These are phyloP conservation scores for Mobula hypostoma DNA, from an alignment of 2,113 vertebrate genomes.

Conservation along the genomic window DNA sequence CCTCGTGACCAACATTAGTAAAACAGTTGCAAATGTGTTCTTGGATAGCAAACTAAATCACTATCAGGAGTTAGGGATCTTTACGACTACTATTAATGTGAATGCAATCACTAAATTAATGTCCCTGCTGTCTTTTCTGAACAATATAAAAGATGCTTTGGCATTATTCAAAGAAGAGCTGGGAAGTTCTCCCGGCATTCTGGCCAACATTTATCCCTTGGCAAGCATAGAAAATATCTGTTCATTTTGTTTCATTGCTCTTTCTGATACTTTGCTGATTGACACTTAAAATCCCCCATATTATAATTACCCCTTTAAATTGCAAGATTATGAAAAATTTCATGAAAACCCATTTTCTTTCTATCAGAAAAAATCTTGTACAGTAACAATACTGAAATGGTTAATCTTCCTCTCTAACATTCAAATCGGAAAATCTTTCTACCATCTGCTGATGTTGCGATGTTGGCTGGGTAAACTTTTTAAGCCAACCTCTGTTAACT, in stretches of 20 bases:
- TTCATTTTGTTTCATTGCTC: not conserved
- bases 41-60: not conserved
- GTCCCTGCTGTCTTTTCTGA: not conserved
- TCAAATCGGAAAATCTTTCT: not conserved
- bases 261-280: conserved; percentile 5
- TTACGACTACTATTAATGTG: not conserved
- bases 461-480: not conserved
- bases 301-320: not conserved
- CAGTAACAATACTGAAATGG: not conserved
- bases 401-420: not conserved
- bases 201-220: not conserved
- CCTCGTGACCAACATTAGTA: not conserved
- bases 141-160: not conserved
- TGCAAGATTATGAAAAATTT: not conserved
- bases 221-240: not conserved
- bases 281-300: too few species aligned
- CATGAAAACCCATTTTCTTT: not conserved
- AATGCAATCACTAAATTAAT: not conserved
- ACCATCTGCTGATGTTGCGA: not conserved
- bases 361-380: not conserved
- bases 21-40: not conserved
- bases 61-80: not conserved
- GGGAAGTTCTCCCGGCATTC: not conserved
- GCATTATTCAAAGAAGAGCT: not conserved
- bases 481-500: not conserved